Evolutionary conservation across 2,888 invertebrate genomes (phyloP), one percentile per base, ranked within the genome.

Genomic region (Pediacus dermestoides): DNA sequence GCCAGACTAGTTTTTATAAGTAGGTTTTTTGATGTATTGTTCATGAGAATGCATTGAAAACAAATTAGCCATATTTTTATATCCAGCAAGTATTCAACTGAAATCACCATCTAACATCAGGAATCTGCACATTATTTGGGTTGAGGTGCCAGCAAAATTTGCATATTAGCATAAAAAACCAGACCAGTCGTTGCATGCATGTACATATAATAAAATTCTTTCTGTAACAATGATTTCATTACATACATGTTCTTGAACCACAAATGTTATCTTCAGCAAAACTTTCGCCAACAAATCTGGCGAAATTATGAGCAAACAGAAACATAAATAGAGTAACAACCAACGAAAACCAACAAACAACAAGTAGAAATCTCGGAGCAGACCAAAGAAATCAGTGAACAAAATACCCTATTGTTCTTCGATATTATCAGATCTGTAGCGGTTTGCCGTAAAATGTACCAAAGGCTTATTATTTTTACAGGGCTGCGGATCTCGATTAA

Each of bases 391-490:
- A 55, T 55, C 53, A 34, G 44, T 44, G 53, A 59, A 59, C 58
- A 58, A 60, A 59, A 59, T 57, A 49, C 52, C 57, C 55, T 53
- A 59, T 59, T 59, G 59, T 57, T 56, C 57, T 49, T 48, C 52
- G 60, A 59, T 58, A 54, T 44, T 58, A 59, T 58, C 59, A 48
- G 44, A 44, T 42, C 34, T 42, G 39, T 38, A 23, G 52, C 57
- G 57, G 55, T 57, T 28, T 23, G 53, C 55, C 53, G 52, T 56
- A 57, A 58, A 58, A 55, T 53, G 48, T 52, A 59, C 55, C 53
- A 57, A 53, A 53, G 60, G 53, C 58, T 60, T 58, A 59, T 59
- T 60, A 57, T 58, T 57, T 59, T 58, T 58, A 54, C 57, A 50
- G 53, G 53, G 50, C 48, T 51, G 49, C 49, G 23, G 10, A 57